Evolutionary conservation across 2,888 invertebrate species (phyloP).

Genomic region (Drosophila nigricruria): DNA sequence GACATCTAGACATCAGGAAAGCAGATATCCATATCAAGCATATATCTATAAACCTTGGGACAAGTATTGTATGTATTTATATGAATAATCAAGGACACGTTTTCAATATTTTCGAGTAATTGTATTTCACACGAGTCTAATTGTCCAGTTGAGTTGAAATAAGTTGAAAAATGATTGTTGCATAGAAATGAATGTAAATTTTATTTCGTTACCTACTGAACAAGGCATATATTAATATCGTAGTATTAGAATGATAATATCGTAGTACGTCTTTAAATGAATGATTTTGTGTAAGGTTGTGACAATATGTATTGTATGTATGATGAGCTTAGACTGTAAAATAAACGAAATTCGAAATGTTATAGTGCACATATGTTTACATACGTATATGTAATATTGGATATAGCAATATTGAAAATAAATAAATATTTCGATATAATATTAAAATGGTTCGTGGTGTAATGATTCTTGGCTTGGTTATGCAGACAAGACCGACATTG

Average conservation of each 20-base stretch:
- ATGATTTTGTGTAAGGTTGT: conserved; percentile 35
- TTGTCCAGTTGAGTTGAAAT: neutral
- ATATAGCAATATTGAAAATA: conserved; percentile 42
- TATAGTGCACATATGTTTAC: conserved; percentile 28
- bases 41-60: too few relatives aligned
- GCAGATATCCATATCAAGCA: too few relatives aligned
- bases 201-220: conserved; percentile 49
- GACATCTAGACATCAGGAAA: too few relatives aligned
- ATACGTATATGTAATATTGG: conserved; percentile 30
- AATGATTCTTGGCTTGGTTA: conserved; percentile 40
- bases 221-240: conserved; percentile 54
- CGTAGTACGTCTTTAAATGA: conserved; percentile 41
- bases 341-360: conserved; percentile 26
- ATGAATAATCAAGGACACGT: too few relatives aligned
- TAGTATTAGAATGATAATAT: conserved; percentile 52
- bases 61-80: too few relatives aligned
- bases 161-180: conserved; percentile 1
- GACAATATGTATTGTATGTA: conserved; percentile 23
- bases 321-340: conserved; percentile 18
- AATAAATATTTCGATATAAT: conserved; percentile 31
- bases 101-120: neutral
- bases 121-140: neutral
- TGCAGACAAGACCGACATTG: conserved; percentile 40
- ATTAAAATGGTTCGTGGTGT: conserved; percentile 31
- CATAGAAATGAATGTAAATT: conserved; percentile 54